Evolutionary conservation across 92 coral and sea anemone genomes (phyloP).

Genomic region (Blastomussa wellsi): DNA sequence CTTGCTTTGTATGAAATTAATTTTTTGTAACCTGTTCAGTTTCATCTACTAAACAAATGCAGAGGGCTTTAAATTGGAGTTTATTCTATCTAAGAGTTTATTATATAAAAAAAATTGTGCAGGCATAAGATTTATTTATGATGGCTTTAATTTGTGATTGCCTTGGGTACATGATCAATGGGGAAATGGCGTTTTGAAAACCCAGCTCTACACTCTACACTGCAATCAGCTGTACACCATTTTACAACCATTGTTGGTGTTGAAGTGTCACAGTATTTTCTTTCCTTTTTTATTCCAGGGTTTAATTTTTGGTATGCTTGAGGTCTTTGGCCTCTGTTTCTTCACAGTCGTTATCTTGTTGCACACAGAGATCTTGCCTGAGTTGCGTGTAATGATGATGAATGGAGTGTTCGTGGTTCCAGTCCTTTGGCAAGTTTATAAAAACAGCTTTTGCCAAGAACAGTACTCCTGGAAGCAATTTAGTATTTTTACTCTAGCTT

Average conservation of each 20-base stretch:
- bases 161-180: no score
- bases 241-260: no score
- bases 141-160: no score
- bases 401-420: conserved; percentile 76
- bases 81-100: no score
- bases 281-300: conserved; percentile 47
- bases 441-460: conserved; percentile 6
- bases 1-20: no score
- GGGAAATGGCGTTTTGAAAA: no score
- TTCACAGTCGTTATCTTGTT: conserved; percentile 67
- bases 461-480: conserved; percentile 7
- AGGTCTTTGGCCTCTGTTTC: conserved; percentile 78
- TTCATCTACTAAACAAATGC: no score
- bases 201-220: no score
- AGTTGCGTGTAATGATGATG: conserved; percentile 74
- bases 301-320: conserved; percentile 62
- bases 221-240: neutral
- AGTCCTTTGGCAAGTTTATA: conserved; percentile 68
- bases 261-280: neutral
- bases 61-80: no score
- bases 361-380: conserved; percentile 32
- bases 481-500: conserved; percentile 31
- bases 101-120: no score
- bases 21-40: no score
- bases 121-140: no score